phyloP scores from a whole-genome alignment of 2,888 invertebrate species.

The Furcula furcula region DNA sequence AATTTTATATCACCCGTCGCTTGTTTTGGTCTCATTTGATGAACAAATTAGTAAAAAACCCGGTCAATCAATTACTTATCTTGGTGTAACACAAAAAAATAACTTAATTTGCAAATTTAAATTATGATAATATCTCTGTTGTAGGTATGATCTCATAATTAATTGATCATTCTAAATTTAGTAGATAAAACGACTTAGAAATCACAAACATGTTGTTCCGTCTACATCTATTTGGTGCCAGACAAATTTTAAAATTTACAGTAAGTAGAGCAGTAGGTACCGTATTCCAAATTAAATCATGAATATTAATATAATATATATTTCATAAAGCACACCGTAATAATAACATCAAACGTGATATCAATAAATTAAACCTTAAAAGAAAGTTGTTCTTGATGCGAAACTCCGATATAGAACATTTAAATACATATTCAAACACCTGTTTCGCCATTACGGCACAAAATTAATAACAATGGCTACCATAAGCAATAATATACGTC shows the following conservation, averaged over 20 bases:
- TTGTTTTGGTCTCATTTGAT: neutral
- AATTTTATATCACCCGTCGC: neutral
- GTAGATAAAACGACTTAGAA: no score
- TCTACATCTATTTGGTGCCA: no score
- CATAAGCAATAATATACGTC: constrained; percentile 32
- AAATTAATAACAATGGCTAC: constrained; percentile 23
- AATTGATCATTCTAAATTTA: no score
- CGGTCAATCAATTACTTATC: neutral
- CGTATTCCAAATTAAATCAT: no score
- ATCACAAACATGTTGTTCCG: no score
- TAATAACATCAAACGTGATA: no score
- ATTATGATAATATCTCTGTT: neutral
- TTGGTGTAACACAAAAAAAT: neutral
- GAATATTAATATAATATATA: no score
- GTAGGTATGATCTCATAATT: no score
- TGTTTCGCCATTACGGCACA: constrained; percentile 11
- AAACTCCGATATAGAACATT: constrained; percentile 1
- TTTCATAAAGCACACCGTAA: no score
- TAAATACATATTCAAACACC: neutral
- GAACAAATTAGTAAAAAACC: neutral
- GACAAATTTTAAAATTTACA: no score
- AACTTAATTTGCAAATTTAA: neutral
- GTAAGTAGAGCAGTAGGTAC: no score
- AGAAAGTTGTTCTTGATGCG: neutral
- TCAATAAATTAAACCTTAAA: no score